Conservation (phyloP, 1,140 invertebrate genomes). For the Drosophila sproati region DNA sequence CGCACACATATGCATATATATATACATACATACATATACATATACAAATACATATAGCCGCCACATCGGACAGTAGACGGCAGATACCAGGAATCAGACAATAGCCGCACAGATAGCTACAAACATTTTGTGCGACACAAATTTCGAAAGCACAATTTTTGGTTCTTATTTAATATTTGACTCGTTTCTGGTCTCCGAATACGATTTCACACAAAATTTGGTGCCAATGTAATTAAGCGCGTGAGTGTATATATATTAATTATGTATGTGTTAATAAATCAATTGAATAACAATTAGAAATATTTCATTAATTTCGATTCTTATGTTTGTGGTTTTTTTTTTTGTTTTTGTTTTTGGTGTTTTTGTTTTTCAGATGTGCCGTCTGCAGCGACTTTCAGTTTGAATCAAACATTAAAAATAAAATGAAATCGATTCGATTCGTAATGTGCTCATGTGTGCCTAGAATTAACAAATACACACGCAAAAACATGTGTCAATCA, state of each 20-base stretch:
- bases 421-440: constrained; percentile 17
- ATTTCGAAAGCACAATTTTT: constrained; percentile 30
- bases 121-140: constrained; percentile 32
- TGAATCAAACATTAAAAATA: constrained; percentile 4
- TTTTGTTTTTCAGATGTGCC: constrained; percentile 26
- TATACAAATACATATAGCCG: constrained; percentile 4
- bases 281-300: constrained; percentile 1
- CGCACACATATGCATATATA: background rate
- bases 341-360: background rate
- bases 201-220: constrained; percentile 7
- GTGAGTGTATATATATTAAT: background rate
- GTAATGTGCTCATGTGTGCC: constrained; percentile 18
- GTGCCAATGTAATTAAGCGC: constrained; percentile 7
- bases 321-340: constrained; percentile 10
- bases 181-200: background rate
- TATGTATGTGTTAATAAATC: background rate
- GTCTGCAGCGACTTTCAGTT: constrained; percentile 6
- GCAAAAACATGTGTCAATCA: constrained; percentile 19
- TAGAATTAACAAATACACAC: constrained; percentile 12
- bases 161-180: constrained; percentile 6
- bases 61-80: constrained; percentile 23
- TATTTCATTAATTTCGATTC: constrained; percentile 2
- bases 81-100: constrained; percentile 24
- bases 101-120: constrained; percentile 7
- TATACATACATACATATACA: background rate